These are phyloP conservation scores for Helarctos malayanus DNA, from an alignment of 2,797 vertebrate genomes.

Conservation along the genomic window DNA sequence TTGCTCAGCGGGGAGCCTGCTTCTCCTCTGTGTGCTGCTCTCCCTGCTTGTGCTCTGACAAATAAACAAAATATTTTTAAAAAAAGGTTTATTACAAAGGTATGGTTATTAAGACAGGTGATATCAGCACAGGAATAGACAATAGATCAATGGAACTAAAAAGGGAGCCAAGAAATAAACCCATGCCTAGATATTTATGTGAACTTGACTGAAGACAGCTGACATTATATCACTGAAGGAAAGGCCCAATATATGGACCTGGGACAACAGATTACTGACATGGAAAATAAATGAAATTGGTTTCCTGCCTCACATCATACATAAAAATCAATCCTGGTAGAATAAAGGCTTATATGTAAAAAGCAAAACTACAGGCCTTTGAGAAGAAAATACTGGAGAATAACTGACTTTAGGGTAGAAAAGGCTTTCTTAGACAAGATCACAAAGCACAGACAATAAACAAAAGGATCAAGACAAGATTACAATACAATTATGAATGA, in stretches of 20 bases:
- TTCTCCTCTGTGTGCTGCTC: too few species aligned
- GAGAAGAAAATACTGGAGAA: neutral
- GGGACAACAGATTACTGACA: neutral
- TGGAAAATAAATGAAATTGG: neutral
- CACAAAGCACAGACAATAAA: neutral
- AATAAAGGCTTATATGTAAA: neutral
- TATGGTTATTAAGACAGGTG: neutral
- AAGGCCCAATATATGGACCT: neutral
- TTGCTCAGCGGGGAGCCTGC: too few species aligned
- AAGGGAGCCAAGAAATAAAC: neutral
- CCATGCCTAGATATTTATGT: neutral
- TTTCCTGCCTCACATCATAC: neutral
- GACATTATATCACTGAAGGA: neutral
- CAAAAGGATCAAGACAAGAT: conserved; percentile 9
- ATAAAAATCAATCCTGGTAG: neutral
- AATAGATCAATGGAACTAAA: neutral
- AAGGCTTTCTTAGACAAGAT: conserved; percentile 43
- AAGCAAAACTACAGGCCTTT: neutral
- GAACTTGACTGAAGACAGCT: neutral
- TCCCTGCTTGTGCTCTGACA: too few species aligned
- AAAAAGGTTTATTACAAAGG: neutral
- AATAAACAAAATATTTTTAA: too few species aligned
- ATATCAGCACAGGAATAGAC: neutral
- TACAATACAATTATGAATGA: neutral
- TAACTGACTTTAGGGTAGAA: neutral